Percentiles rank a stretch among this genome's conserved stretches.
Conservation (phyloP, 2,797 vertebrate genomes). For the Myotis planiceps region DNA sequence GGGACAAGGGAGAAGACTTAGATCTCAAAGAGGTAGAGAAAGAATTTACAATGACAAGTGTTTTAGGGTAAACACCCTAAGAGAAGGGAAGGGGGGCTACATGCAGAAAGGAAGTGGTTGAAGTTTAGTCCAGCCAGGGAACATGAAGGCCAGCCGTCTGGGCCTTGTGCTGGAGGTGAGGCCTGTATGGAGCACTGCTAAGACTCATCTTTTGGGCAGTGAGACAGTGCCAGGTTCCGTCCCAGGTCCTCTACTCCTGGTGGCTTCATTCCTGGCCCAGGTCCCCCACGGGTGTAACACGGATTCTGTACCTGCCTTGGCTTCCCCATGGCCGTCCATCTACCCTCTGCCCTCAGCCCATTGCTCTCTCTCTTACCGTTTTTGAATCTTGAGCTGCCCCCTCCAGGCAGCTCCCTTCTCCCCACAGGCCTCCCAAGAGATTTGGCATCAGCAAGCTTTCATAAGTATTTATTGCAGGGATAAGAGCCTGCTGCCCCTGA, state of each 20-base stretch:
- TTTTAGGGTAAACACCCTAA: not conserved
- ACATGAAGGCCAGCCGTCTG: accelerated
- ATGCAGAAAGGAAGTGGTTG: not conserved
- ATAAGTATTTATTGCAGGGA: constrained; percentile 47
- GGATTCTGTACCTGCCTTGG: not conserved
- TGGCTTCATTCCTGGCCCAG: not conserved
- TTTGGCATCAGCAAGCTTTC: not conserved
- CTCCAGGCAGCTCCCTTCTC: not conserved
- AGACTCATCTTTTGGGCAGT: not conserved
- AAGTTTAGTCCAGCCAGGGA: not conserved
- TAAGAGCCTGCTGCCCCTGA: constrained; percentile 56
- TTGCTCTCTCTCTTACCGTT: not conserved
- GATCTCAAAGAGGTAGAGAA: not conserved
- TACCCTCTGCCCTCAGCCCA: not conserved
- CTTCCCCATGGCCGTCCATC: not conserved
- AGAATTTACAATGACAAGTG: not conserved
- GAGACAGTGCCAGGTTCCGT: no score
- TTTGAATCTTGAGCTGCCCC: not conserved
- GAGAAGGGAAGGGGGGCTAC: not conserved
- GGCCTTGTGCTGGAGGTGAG: not conserved
- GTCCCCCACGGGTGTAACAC: accelerated
- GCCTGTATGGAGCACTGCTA: accelerated
- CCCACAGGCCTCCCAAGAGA: not conserved
- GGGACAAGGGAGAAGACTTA: not conserved
- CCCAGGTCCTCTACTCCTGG: no score